phyloP scores from a whole-genome alignment of 2,888 invertebrate genomes.

The Atherix ibis region DNA sequence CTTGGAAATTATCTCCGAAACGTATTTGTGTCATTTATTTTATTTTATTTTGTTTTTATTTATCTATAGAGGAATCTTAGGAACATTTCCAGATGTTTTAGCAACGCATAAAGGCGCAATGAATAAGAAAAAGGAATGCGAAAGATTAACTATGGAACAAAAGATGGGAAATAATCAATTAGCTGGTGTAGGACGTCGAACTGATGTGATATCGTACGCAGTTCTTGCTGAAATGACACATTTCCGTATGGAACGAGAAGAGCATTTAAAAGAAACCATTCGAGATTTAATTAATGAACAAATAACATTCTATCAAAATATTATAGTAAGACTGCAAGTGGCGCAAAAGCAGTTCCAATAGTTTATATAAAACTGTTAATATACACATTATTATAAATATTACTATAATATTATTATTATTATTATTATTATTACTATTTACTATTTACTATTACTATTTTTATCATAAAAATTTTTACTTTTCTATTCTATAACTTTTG shows the following conservation, averaged over 20 bases:
- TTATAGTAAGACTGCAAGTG: constrained; percentile 56
- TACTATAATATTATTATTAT: no score
- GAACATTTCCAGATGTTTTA: constrained; percentile 79
- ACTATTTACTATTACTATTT: no score
- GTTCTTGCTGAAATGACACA: constrained; percentile 89
- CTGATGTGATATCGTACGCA: constrained; percentile 84
- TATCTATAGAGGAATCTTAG: constrained; percentile 57
- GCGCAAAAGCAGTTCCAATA: constrained; percentile 33
- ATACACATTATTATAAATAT: no score
- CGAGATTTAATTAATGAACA: constrained; percentile 75
- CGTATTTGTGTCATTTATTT: constrained; percentile 1
- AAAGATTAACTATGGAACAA: constrained; percentile 58
- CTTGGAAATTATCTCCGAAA: background rate
- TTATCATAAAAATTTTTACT: no score
- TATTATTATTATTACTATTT: no score
- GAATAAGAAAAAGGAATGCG: constrained; percentile 79
- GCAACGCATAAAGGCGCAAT: constrained; percentile 79
- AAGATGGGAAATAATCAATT: constrained; percentile 71
- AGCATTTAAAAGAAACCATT: constrained; percentile 73
- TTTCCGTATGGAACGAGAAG: constrained; percentile 74
- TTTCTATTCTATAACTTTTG: no score
- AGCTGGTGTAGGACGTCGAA: constrained; percentile 63
- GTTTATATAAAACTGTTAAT: no score
- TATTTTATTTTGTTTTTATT: background rate
- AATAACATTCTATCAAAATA: constrained; percentile 79